Conservation (phyloP, 2,113 vertebrate species). For the Panthera uncia region DNA sequence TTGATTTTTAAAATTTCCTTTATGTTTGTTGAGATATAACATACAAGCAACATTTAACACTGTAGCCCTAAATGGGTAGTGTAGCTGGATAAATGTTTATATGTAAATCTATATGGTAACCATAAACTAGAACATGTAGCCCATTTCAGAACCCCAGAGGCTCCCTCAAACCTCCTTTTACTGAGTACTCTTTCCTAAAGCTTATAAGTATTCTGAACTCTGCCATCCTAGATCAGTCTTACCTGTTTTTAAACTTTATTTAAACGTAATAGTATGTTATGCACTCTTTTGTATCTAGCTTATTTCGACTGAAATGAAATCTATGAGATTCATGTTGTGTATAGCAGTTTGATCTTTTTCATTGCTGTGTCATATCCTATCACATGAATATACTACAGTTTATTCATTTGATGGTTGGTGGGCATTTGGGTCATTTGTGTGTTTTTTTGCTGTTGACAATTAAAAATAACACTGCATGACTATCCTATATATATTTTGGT, state of each 20-base stretch:
- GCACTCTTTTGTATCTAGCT: neutral
- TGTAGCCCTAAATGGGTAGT: neutral
- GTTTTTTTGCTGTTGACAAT: neutral
- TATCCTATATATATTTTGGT: neutral
- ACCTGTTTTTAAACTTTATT: neutral
- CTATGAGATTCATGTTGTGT: neutral
- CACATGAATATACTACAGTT: neutral
- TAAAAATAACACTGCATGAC: neutral
- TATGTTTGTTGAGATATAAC: neutral
- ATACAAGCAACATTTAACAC: neutral
- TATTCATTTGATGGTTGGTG: neutral
- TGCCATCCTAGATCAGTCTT: neutral
- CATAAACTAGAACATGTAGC: neutral
- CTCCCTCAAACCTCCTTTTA: neutral
- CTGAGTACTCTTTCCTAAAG: neutral
- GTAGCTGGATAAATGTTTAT: neutral
- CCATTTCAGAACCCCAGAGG: neutral
- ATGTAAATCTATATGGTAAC: neutral
- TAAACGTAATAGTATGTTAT: neutral
- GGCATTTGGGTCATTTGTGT: neutral
- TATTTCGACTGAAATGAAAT: neutral
- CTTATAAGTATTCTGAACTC: neutral
- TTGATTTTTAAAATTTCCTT: neutral
- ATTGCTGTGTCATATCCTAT: neutral
- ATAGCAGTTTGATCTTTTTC: neutral